Evolutionary conservation across 1,140 invertebrate species (phyloP).

Genomic region (Popillia japonica): DNA sequence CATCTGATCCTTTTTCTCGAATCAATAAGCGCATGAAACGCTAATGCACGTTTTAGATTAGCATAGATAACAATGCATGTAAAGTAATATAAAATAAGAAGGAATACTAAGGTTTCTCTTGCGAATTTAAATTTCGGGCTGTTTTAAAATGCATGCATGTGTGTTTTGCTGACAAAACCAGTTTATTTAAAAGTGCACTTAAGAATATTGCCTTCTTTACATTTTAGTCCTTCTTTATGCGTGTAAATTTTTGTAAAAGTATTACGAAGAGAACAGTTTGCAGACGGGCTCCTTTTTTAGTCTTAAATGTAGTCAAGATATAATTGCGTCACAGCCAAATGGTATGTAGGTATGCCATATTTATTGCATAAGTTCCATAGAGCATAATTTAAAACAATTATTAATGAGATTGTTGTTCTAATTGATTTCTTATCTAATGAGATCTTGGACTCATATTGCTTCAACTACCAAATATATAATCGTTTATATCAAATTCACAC

Average conservation of each 20-base stretch:
- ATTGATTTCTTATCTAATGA: too few species aligned
- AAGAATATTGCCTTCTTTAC: constrained; percentile 21
- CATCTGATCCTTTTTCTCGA: neutral
- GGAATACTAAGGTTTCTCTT: neutral
- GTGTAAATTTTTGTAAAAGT: neutral
- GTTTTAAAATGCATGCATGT: neutral
- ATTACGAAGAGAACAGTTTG: neutral
- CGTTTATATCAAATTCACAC: too few species aligned
- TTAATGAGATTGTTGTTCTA: too few species aligned
- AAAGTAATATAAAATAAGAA: neutral
- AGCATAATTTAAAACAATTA: too few species aligned
- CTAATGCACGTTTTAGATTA: constrained; percentile 8
- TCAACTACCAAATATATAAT: too few species aligned
- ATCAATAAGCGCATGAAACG: neutral
- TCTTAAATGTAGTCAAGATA: too few species aligned
- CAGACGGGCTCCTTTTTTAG: neutral
- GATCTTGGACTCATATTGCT: too few species aligned
- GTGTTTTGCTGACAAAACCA: neutral
- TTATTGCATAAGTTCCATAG: too few species aligned
- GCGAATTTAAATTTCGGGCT: neutral
- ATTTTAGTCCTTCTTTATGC: neutral
- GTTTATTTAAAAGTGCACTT: neutral
- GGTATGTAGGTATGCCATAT: too few species aligned
- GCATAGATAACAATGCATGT: constrained; percentile 1
- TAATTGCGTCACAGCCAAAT: too few species aligned